phyloP scores from a whole-genome alignment of 1,140 invertebrate species.

The Drosophila littoralis region DNA sequence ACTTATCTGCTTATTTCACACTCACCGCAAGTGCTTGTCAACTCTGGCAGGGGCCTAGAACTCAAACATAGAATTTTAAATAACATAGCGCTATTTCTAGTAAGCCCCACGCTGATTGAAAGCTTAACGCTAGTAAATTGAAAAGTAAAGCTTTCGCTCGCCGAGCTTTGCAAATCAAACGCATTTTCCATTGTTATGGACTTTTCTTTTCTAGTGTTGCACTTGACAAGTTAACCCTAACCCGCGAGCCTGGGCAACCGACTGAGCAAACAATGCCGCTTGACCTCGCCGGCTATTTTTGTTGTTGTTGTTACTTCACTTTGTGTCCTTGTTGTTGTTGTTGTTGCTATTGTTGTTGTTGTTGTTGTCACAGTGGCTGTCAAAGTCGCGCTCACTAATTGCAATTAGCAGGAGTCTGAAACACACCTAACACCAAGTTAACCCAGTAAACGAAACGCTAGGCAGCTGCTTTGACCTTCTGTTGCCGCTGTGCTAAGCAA shows the following conservation, averaged over 20 bases:
- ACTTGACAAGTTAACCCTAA: slow-evolving; percentile 5
- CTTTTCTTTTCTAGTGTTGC: neutral
- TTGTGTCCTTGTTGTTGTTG: slow-evolving; percentile 31
- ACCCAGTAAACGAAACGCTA: neutral
- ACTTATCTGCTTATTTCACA: too few species aligned
- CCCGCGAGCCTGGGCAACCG: neutral
- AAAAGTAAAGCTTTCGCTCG: too few species aligned
- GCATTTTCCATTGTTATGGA: too few species aligned
- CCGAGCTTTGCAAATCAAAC: too few species aligned
- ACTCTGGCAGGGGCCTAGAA: too few species aligned
- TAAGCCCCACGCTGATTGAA: too few species aligned
- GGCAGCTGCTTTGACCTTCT: slow-evolving; percentile 37
- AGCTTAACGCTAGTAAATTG: too few species aligned
- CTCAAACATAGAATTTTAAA: too few species aligned
- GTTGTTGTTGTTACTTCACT: slow-evolving; percentile 36
- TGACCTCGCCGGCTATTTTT: slow-evolving; percentile 32
- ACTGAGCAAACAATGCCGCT: slow-evolving; percentile 7
- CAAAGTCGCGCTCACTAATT: slow-evolving; percentile 52
- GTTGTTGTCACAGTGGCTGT: slow-evolving; percentile 31
- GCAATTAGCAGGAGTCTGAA: slow-evolving; percentile 39
- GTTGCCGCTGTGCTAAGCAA: neutral
- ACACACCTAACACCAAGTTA: slow-evolving; percentile 6
- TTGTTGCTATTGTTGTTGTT: slow-evolving; percentile 28
- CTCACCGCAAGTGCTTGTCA: too few species aligned
- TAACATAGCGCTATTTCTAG: too few species aligned